Conservation (phyloP, 1,140 invertebrate species). For the Cydia strobilella region DNA sequence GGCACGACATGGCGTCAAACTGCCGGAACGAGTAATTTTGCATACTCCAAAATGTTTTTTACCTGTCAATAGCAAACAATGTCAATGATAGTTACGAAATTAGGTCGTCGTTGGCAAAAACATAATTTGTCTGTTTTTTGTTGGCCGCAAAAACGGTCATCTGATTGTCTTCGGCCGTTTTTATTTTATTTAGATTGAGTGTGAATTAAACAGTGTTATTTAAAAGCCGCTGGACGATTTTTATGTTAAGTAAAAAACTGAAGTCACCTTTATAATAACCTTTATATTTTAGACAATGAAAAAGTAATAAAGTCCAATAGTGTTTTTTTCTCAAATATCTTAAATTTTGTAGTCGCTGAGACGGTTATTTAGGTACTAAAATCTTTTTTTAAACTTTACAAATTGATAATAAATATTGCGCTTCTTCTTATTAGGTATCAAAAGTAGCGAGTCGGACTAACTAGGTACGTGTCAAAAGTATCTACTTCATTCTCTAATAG, state of each 20-base stretch:
- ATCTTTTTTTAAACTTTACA: no score
- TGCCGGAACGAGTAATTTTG: not conserved
- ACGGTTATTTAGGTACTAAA: no score
- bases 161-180: not conserved
- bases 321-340: no score
- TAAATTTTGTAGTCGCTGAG: no score
- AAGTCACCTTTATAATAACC: no score
- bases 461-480: no score
- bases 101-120: not conserved
- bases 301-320: no score
- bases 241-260: not conserved
- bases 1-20: not conserved
- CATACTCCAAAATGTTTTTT: not conserved
- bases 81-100: slow-evolving; percentile 2
- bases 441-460: no score
- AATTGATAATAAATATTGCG: no score
- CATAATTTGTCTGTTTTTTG: slow-evolving; percentile 14
- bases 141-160: not conserved
- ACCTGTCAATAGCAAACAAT: not conserved
- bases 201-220: not conserved
- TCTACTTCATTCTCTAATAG: no score
- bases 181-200: not conserved
- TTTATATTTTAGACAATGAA: no score
- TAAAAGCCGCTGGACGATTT: not conserved
- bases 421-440: no score